Evolutionary conservation across 1,140 invertebrate species (phyloP).

Genomic region (Pseudomyrmex cubaensis): DNA sequence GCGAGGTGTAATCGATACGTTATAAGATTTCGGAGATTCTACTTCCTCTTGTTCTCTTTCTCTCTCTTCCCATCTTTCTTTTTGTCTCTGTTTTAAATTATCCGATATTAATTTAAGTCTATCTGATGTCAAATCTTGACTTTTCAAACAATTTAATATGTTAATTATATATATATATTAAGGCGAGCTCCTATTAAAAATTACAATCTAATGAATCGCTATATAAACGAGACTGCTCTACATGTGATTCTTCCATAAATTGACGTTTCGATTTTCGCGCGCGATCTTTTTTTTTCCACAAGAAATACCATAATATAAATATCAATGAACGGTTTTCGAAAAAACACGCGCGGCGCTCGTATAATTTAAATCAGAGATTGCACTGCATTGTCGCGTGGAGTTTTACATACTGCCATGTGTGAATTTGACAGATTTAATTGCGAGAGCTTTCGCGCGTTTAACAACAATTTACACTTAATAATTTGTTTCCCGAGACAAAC

Average conservation of each 20-base stretch:
- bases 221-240: neutral
- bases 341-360: constrained; percentile 20
- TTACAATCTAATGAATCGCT: neutral
- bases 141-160: neutral
- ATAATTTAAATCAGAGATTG: constrained; percentile 31
- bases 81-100: too few relatives aligned
- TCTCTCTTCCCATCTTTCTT: too few relatives aligned
- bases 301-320: too few relatives aligned
- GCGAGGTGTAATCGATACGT: constrained; percentile 36
- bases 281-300: too few relatives aligned
- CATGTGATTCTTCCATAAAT: neutral
- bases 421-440: constrained; percentile 48
- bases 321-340: constrained; percentile 13
- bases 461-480: constrained; percentile 19
- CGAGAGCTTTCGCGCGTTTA: neutral
- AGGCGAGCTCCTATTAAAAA: too few relatives aligned
- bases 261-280: neutral
- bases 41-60: neutral
- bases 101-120: constrained; percentile 16
- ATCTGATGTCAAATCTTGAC: neutral
- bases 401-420: constrained; percentile 23
- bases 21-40: constrained; percentile 24
- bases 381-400: neutral
- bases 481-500: neutral
- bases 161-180: neutral